Percentiles rank a stretch among this genome's conserved stretches.
Conservation (phyloP, 2,797 vertebrate species). For the Tachyglossus aculeatus region DNA sequence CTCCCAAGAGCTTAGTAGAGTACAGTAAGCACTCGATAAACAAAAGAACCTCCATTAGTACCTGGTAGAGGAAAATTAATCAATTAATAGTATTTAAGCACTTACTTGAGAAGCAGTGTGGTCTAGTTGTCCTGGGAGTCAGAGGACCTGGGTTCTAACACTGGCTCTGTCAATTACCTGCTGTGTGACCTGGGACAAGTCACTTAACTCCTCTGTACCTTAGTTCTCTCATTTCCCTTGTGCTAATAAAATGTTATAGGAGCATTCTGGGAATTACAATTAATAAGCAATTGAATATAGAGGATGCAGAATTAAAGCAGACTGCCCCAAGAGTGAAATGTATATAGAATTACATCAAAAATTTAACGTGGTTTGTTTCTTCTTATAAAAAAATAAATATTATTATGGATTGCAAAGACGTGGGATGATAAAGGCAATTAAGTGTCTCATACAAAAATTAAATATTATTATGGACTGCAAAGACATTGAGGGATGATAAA, state of each 20-base stretch:
- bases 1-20: neutral
- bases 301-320: conserved; percentile 9
- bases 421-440: conserved; percentile 21
- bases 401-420: conserved; percentile 53
- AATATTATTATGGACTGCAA: conserved; percentile 45
- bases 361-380: conserved; percentile 35
- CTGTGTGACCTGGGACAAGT: no score
- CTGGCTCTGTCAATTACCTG: no score
- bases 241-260: conserved; percentile 3
- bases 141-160: no score
- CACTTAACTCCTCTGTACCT: no score
- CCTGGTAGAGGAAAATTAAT: no score
- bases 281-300: conserved; percentile 26
- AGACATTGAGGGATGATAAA: conserved; percentile 37
- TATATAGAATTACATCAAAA: conserved; percentile 31
- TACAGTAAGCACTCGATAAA: no score
- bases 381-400: conserved; percentile 19
- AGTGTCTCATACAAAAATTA: no score
- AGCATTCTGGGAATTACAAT: neutral
- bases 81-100: no score
- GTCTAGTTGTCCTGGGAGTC: no score
- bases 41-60: no score
- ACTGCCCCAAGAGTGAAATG: neutral
- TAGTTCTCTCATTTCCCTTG: no score
- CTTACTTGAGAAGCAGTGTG: no score